These are phyloP conservation scores for Encarsia formosa DNA, from an alignment of 2,888 invertebrate species.

Conservation along the genomic window DNA sequence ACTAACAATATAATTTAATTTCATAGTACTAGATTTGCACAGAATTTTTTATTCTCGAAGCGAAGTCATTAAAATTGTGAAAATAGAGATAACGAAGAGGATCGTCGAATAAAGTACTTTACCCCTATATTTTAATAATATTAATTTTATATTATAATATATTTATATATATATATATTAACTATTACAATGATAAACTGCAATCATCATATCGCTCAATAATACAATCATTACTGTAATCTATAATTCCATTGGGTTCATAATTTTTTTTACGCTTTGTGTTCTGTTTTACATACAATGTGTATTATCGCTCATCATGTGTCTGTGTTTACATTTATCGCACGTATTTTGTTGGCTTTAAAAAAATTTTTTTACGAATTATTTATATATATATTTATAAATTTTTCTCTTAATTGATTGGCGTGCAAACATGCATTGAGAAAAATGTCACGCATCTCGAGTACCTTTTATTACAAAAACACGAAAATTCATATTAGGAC, in stretches of 20 bases:
- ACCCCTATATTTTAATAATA: constrained; percentile 36
- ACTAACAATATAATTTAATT: constrained; percentile 27
- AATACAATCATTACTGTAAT: constrained; percentile 34
- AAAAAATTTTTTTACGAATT: constrained; percentile 18
- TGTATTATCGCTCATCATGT: constrained; percentile 19
- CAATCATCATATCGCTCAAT: constrained; percentile 33
- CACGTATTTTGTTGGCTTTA: constrained; percentile 18
- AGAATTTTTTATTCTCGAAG: constrained; percentile 16
- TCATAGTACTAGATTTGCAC: constrained; percentile 16
- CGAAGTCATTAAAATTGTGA: constrained; percentile 20
- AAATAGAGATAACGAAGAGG: constrained; percentile 24
- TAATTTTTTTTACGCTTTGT: constrained; percentile 24
- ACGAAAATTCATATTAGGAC: constrained; percentile 11
- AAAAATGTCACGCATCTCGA: constrained; percentile 27
- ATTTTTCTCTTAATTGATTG: constrained; percentile 23
- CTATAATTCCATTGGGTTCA: constrained; percentile 25
- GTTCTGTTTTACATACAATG: constrained; percentile 27
- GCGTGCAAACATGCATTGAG: constrained; percentile 30
- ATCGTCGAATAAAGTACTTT: constrained; percentile 34
- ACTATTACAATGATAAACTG: constrained; percentile 40
- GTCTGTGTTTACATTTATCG: constrained; percentile 16
- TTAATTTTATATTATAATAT: constrained; percentile 35
- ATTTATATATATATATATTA: constrained; percentile 33
- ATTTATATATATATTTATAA: constrained; percentile 9
- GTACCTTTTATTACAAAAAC: constrained; percentile 24